Conservation (phyloP, 2,113 vertebrate species). For the Thymallus thymallus region DNA sequence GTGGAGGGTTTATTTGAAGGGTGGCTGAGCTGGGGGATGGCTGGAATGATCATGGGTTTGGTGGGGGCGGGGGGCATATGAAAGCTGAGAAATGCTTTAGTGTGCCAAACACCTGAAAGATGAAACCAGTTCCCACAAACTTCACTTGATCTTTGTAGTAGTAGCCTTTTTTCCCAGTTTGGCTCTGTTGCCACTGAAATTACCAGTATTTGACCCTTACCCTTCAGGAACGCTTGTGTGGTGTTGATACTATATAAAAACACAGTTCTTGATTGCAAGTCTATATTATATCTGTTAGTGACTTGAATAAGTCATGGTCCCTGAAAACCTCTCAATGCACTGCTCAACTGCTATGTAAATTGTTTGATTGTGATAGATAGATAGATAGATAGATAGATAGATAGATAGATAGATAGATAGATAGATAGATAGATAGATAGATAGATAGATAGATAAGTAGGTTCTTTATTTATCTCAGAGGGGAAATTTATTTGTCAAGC, state of each 20-base stretch:
- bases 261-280: neutral
- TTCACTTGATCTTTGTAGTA: neutral
- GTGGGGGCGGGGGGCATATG: conserved; percentile 28
- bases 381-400: too few species aligned
- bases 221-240: neutral
- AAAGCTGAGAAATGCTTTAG: conserved; percentile 48
- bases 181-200: neutral
- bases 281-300: neutral
- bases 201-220: neutral
- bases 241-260: neutral
- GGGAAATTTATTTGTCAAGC: too few species aligned
- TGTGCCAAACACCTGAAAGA: conserved; percentile 51
- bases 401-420: too few species aligned
- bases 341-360: neutral
- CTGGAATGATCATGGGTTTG: neutral
- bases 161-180: neutral
- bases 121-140: conserved; percentile 52
- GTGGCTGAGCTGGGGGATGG: conserved; percentile 12
- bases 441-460: too few species aligned
- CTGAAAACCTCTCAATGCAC: conserved; percentile 1
- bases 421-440: too few species aligned
- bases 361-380: conserved; percentile 4
- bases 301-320: too few species aligned
- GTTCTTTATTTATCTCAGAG: too few species aligned
- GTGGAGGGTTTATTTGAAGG: conserved; percentile 42